Conservation (phyloP, 64 coral and sea anemone species). For the Actinia equina region DNA sequence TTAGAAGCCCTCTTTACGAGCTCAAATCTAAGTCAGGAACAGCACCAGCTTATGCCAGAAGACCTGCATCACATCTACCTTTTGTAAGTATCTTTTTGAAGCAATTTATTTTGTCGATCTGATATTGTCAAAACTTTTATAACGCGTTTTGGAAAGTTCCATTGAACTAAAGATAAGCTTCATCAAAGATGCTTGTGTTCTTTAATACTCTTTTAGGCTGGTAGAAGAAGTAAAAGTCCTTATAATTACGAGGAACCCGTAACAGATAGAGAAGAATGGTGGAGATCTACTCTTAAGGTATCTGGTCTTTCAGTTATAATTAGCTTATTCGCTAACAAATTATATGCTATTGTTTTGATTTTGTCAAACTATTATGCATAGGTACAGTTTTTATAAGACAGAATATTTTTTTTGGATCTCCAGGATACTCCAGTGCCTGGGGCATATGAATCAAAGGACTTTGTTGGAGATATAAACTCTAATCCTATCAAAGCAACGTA, state of each 20-base stretch:
- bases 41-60: constrained; percentile 32
- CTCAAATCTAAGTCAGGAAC: constrained; percentile 38
- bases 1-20: constrained; percentile 21
- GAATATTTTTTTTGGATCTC: background rate
- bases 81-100: background rate
- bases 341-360: background rate
- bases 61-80: constrained; percentile 45
- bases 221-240: constrained; percentile 77
- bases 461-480: constrained; percentile 67
- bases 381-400: background rate
- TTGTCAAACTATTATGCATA: background rate
- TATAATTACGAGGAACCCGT: constrained; percentile 79
- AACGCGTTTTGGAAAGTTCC: background rate
- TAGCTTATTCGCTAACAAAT: no score
- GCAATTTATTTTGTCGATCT: background rate
- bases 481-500: constrained; percentile 78
- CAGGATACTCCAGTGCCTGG: constrained; percentile 97
- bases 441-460: constrained; percentile 77
- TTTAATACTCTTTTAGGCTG: constrained; percentile 35
- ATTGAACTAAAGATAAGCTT: no score
- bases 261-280: constrained; percentile 95
- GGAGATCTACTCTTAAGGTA: constrained; percentile 92
- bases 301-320: background rate
- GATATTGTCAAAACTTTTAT: background rate
- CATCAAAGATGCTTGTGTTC: background rate